Evolutionary conservation across 2,888 invertebrate genomes (phyloP).

Genomic region (Euclidia mi): DNA sequence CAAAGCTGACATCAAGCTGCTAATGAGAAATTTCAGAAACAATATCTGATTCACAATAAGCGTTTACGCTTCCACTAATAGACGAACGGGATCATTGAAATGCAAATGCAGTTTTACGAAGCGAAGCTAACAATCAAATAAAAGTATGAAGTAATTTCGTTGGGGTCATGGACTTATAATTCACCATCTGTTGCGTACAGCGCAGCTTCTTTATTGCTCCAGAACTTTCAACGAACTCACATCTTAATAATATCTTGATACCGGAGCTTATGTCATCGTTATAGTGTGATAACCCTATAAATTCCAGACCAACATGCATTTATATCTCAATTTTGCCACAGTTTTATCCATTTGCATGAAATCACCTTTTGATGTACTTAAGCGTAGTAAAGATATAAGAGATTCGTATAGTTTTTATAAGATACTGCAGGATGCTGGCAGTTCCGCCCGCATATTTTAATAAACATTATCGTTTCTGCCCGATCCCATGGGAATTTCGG

Average conservation of each 20-base stretch:
- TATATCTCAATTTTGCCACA: conserved; percentile 1
- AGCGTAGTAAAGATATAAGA: no score
- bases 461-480: no score
- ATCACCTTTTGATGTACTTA: no score
- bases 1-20: no score
- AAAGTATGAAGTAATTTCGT: conserved; percentile 59
- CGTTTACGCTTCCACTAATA: no score
- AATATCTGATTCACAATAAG: no score
- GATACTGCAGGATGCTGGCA: no score
- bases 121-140: conserved; percentile 35
- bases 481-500: no score
- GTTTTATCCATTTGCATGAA: background rate
- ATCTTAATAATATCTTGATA: conserved; percentile 63
- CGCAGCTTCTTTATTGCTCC: conserved; percentile 69
- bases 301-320: background rate
- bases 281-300: conserved; percentile 1
- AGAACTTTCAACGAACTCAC: conserved; percentile 66
- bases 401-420: no score
- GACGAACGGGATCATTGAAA: background rate
- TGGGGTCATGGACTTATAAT: conserved; percentile 66
- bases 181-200: conserved; percentile 70
- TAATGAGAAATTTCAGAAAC: no score
- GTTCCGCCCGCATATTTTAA: no score
- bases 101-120: conserved; percentile 18
- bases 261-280: conserved; percentile 4